Base-by-base conservation (phyloP, 2,113 vertebrate species). In the Caretta caretta region DNA sequence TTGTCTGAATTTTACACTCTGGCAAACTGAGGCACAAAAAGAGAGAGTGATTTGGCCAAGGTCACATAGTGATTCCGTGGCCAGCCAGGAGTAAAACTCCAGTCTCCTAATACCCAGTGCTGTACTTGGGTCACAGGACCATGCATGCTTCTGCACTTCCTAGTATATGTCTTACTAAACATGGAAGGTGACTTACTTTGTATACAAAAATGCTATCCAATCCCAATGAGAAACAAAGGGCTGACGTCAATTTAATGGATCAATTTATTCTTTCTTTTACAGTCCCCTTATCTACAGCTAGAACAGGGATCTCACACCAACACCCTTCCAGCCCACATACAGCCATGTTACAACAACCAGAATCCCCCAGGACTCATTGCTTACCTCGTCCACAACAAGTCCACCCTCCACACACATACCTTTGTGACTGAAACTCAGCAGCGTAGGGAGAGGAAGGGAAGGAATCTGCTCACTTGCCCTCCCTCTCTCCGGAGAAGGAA, bases 191-290 rank as follows among this genome's bases (percentile, higher is more conserved):
- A 96, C 57, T 5, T 1, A 1, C 54, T 91, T 42, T 31, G 95
- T 86, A 80, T 83, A 80, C 20, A 79, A 22, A 76, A 85, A 13
- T 17, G 42, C 38, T 90, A 54, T 83, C 94, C 93, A 89, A 97
- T 83, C 38, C 90, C 84, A 80, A 46, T 57, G 81, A 87, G 90
- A 92, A 83, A 53, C 1, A 25, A 94, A 89, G 25, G 72, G 38
- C 62, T 89, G 51, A 84, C n/a, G 54, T 84, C 90, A 86, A 90
- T 80, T 82, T 93, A 89, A 95, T 22, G 59, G 24, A 31, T 94
- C 8, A 69, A 27, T 94, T 90, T 62, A 82, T 27, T 90, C 76
- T 57, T 93, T 85, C 65, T 38, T 72, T 72, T 72, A 10, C 3
- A 10, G 19, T 38, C 65, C 19, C 35, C 65, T 72, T 72, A 72